phyloP scores from a whole-genome alignment of 2,888 invertebrate species.

The Synanthedon tipuliformis region DNA sequence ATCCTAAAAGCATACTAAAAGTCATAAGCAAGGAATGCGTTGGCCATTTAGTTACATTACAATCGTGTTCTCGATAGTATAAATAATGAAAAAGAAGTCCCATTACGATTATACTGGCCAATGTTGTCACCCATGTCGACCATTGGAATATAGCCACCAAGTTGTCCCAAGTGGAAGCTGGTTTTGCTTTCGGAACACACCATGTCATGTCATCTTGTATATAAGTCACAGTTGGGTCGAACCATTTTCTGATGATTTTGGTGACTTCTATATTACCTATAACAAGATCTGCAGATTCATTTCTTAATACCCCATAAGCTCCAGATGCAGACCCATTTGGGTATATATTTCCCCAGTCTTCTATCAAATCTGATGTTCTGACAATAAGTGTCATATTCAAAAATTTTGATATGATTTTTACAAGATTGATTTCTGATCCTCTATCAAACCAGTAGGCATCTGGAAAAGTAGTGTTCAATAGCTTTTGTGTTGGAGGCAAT shows the following conservation, averaged over 20 bases:
- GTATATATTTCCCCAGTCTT: slow-evolving; percentile 52
- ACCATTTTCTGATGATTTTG: slow-evolving; percentile 49
- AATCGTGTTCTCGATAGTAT: slow-evolving; percentile 38
- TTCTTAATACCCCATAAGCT: slow-evolving; percentile 37
- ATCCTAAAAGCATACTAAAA: slow-evolving; percentile 58
- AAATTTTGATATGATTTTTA: slow-evolving; percentile 57
- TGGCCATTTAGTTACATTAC: slow-evolving; percentile 49
- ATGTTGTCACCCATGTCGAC: slow-evolving; percentile 55
- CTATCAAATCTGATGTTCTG: slow-evolving; percentile 40
- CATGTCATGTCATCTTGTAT: slow-evolving; percentile 65
- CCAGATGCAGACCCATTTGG: slow-evolving; percentile 49
- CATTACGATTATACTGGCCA: slow-evolving; percentile 40
- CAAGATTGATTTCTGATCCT: slow-evolving; percentile 57
- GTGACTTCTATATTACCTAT: slow-evolving; percentile 64
- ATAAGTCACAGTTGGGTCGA: slow-evolving; percentile 56
- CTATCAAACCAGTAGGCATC: slow-evolving; percentile 46
- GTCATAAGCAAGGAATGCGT: slow-evolving; percentile 58
- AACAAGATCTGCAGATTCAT: slow-evolving; percentile 44
- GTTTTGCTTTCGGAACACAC: slow-evolving; percentile 52
- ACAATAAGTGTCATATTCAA: slow-evolving; percentile 55
- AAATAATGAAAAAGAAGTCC: slow-evolving; percentile 49
- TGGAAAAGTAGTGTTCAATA: slow-evolving; percentile 25
- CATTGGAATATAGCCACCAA: slow-evolving; percentile 59
- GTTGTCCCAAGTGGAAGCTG: slow-evolving; percentile 58
- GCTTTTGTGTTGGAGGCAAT: slow-evolving; percentile 43